Conservation (phyloP, 2,797 vertebrate genomes). For the Tympanoctomys barrerae region DNA sequence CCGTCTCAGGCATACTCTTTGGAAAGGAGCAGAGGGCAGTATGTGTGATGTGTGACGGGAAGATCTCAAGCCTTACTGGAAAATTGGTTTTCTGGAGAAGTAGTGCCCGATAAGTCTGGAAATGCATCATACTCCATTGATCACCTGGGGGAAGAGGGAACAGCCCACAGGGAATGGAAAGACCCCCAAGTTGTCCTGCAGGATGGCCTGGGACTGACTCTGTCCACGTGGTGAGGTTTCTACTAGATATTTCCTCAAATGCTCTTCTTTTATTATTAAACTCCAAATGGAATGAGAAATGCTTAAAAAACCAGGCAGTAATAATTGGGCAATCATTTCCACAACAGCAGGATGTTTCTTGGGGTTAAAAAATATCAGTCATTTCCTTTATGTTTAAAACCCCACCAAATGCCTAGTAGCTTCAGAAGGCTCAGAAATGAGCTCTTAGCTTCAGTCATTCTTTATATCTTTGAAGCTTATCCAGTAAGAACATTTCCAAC, state of each 20-base stretch:
- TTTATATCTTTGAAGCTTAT: slow-evolving; percentile 80
- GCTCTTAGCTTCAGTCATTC: slow-evolving; percentile 70
- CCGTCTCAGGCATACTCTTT: too few species aligned
- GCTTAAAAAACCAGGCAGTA: slow-evolving; percentile 51
- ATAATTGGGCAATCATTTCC: slow-evolving; percentile 63
- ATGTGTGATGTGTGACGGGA: not conserved
- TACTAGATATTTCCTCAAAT: slow-evolving; percentile 30
- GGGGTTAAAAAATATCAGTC: slow-evolving; percentile 26
- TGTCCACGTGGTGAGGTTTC: not conserved
- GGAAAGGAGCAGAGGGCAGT: not conserved
- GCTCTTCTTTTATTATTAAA: not conserved
- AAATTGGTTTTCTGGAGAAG: not conserved
- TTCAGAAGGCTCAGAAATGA: slow-evolving; percentile 82
- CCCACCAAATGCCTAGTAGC: slow-evolving; percentile 60
- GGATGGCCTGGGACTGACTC: not conserved
- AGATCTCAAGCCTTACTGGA: not conserved
- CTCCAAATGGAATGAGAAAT: slow-evolving; percentile 45
- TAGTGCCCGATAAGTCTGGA: not conserved
- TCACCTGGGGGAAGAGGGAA: not conserved
- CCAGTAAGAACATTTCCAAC: slow-evolving; percentile 83
- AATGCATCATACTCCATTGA: not conserved
- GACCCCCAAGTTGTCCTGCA: not conserved
- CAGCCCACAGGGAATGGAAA: not conserved
- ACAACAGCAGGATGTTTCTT: not conserved
- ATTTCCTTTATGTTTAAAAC: slow-evolving; percentile 73